Base-by-base conservation (phyloP, 2,888 invertebrate species). In the Phoenoteleia sp. region DNA sequence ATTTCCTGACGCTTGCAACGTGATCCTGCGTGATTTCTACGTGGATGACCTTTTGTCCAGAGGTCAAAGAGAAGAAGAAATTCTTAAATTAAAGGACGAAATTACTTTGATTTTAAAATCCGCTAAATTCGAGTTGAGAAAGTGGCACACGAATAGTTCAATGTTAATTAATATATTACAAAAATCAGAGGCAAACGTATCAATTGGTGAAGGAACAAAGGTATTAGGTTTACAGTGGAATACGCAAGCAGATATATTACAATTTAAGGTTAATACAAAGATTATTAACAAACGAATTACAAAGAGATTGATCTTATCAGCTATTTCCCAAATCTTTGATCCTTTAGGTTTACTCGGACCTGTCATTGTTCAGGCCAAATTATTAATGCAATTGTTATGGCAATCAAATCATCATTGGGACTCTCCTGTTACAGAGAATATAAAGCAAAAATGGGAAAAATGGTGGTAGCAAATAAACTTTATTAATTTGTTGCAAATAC, bases 1-100 rank as follows among this genome's bases (percentile, higher is more conserved):
- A 9, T 87, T 75, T 58, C 87, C 89, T 1, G 19, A 52, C 7
- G 87, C 87, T 6, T 52, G 86, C 0, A 7, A 69, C 0, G 39
- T 39, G 2, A 54, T 83, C 2, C 0, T 29, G 0, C 29, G 54
- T 5, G 87, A 85, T 62, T 84, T 85, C 75, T 86, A 86, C 42
- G 76, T 81, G 0, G 81, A 85, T 29, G 83, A 83, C 39, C n/a
- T 79, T 6, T 47, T 19, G 5, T 21, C 83, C 3, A 54, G 74
- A n/a, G 83, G 85, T 39, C 45, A 33, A 39, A 67, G 67, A 36
- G 52, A 74, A 36, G 13, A 67, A n/a, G 29, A 56, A 9, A 27
- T 54, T 7, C 36, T 77, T 4, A 3, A 52, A 36, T 15, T 77
- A 19, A 74, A 81, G 15, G 27, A 49, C n/a, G 71, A 85, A 3